Conservation (phyloP, 2,888 invertebrate genomes). For the Lingula anatina region DNA sequence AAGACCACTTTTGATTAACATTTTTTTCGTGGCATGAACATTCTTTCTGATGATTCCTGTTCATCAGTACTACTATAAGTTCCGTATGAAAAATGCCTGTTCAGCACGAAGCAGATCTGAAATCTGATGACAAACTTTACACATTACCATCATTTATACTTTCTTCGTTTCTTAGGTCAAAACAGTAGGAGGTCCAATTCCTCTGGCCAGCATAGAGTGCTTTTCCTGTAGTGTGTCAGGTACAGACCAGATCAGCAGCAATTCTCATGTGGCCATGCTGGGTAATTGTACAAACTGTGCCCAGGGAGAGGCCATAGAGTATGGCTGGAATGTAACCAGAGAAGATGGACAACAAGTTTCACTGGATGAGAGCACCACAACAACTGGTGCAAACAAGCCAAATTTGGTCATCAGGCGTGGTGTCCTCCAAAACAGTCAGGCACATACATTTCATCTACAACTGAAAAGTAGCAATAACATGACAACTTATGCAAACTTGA, state of each 20-base stretch:
- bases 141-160: too few species aligned
- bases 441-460: slow-evolving; percentile 19
- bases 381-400: slow-evolving; percentile 11
- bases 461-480: slow-evolving; percentile 2
- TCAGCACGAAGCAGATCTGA: too few species aligned
- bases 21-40: too few species aligned
- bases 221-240: slow-evolving; percentile 21
- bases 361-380: slow-evolving; percentile 8
- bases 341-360: not conserved
- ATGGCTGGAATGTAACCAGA: not conserved
- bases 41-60: too few species aligned
- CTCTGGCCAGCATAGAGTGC: slow-evolving; percentile 18
- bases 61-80: too few species aligned
- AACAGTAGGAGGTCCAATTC: too few species aligned
- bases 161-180: too few species aligned
- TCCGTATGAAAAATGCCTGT: too few species aligned
- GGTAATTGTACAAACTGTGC: slow-evolving; percentile 21
- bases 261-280: slow-evolving; percentile 16
- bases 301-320: not conserved
- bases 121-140: too few species aligned
- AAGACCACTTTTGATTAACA: too few species aligned
- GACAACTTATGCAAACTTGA: slow-evolving; percentile 10
- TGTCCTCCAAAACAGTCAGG: slow-evolving; percentile 9
- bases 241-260: slow-evolving; percentile 15
- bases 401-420: slow-evolving; percentile 21